phyloP scores from a whole-genome alignment of 1,140 invertebrate species.

The Papilio polyxenes region DNA sequence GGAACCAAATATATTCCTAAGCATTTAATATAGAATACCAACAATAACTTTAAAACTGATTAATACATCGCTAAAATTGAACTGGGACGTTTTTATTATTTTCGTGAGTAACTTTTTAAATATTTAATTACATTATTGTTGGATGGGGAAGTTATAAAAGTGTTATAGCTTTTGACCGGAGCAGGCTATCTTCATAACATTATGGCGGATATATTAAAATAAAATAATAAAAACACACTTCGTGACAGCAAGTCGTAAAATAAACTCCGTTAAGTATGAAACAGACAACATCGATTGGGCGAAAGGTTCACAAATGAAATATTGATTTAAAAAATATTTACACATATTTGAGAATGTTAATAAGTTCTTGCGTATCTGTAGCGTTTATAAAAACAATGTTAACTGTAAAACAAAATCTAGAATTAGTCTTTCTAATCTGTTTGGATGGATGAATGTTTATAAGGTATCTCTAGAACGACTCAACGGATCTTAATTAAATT shows the following conservation, averaged over 20 bases:
- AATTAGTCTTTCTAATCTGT: no score
- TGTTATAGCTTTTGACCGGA: conserved; percentile 17
- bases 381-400: not conserved
- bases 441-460: no score
- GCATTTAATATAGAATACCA: not conserved
- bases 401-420: no score
- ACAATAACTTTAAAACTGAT: not conserved
- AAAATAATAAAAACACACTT: conserved; percentile 20
- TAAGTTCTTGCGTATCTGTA: not conserved
- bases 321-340: not conserved
- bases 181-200: not conserved
- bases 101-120: not conserved
- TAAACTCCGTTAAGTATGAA: not conserved
- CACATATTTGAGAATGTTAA: not conserved
- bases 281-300: conserved; percentile 16
- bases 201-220: conserved; percentile 31
- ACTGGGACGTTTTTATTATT: not conserved
- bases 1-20: not conserved
- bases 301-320: not conserved
- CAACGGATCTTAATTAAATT: no score
- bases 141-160: not conserved
- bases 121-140: not conserved
- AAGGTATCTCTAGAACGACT: no score
- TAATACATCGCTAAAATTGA: not conserved
- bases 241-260: conserved; percentile 30